Percentiles rank a stretch among this genome's conserved stretches.
These are phyloP conservation scores for Charaxes varanes DNA, from an alignment of 1,140 invertebrate species.

Conservation along the genomic window DNA sequence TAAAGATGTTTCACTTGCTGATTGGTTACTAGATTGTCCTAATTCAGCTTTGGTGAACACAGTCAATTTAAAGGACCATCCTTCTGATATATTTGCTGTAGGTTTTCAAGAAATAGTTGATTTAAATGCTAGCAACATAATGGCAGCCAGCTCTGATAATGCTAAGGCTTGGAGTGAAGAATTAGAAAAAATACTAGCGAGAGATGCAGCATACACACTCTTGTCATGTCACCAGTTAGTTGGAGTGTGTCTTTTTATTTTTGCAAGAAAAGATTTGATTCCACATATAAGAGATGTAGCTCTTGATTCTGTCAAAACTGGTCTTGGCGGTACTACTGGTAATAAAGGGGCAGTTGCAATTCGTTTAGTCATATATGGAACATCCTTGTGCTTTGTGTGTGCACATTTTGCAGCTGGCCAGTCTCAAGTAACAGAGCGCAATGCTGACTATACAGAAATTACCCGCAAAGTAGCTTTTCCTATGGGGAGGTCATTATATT, in stretches of 20 bases:
- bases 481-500: conserved; percentile 92
- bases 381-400: conserved; percentile 97
- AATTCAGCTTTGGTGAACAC: conserved; percentile 75
- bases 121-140: conserved; percentile 98
- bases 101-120: conserved; percentile 99
- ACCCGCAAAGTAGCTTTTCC: conserved; percentile 94
- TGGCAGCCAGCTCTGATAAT: conserved; percentile 97
- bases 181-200: conserved; percentile 92
- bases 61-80: conserved; percentile 75
- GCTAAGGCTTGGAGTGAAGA: conserved; percentile 97
- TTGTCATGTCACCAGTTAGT: conserved; percentile 97
- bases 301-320: conserved; percentile 97
- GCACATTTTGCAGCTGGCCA: conserved; percentile 99
- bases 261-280: conserved; percentile 90
- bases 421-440: conserved; percentile 94
- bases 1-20: conserved; percentile 92
- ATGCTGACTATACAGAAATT: conserved; percentile 97
- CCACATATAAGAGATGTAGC: conserved; percentile 93
- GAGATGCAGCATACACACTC: conserved; percentile 92
- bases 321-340: conserved; percentile 94
- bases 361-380: conserved; percentile 91
- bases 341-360: conserved; percentile 99
- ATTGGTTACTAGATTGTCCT: conserved; percentile 94
- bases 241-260: conserved; percentile 97
- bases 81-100: conserved; percentile 95